Conservation (phyloP, 2,888 invertebrate species). For the Ophion obscuratus region DNA sequence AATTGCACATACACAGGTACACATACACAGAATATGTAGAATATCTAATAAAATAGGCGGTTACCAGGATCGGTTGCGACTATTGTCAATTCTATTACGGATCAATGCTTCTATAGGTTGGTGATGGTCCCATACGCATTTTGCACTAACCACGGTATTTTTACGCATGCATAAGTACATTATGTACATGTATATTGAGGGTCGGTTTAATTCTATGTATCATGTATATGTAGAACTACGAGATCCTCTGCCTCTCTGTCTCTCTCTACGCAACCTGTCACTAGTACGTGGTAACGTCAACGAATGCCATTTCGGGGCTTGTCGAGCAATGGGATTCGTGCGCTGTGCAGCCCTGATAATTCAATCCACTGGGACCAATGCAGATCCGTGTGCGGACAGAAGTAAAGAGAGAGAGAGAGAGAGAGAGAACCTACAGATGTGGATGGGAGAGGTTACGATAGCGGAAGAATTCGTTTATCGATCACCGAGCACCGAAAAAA, state of each 20-base stretch:
- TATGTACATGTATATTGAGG: background rate
- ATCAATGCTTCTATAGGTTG: conserved; percentile 28
- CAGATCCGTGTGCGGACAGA: conserved; percentile 3
- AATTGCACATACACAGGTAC: conserved; percentile 50
- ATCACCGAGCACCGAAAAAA: conserved; percentile 18
- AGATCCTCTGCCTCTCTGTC: conserved; percentile 17
- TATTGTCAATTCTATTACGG: conserved; percentile 42
- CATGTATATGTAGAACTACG: conserved; percentile 22
- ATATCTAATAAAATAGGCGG: conserved; percentile 12
- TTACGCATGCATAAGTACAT: conserved; percentile 34
- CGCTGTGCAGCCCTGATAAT: conserved; percentile 64
- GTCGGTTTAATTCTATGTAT: conserved; percentile 2
- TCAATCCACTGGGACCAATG: conserved; percentile 53
- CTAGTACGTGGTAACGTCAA: conserved; percentile 67
- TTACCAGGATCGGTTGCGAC: conserved; percentile 46
- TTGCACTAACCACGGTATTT: conserved; percentile 35
- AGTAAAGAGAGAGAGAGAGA: conserved; percentile 15
- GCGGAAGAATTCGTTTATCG: conserved; percentile 44
- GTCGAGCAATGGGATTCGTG: conserved; percentile 65
- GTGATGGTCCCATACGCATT: conserved; percentile 45
- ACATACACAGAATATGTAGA: conserved; percentile 16
- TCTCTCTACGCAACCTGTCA: conserved; percentile 43
- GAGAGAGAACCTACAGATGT: conserved; percentile 1
- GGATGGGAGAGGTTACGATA: conserved; percentile 8
- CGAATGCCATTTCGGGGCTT: conserved; percentile 68